Percentiles rank a stretch among this genome's conserved stretches.
phyloP scores from a whole-genome alignment of 2,888 invertebrate genomes.

The Uloborus plumipes region DNA sequence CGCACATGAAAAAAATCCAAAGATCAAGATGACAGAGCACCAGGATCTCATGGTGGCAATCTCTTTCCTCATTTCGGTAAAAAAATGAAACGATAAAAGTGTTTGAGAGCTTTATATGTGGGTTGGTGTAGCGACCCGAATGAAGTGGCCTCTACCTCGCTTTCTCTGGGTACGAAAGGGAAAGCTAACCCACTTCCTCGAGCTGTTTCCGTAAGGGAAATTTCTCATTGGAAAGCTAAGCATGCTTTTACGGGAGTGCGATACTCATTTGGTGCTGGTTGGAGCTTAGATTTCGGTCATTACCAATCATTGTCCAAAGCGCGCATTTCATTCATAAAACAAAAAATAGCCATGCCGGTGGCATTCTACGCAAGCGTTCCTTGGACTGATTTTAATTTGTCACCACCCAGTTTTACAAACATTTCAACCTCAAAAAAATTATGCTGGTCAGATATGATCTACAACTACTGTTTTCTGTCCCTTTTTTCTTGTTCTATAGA shows the following conservation, averaged over 20 bases:
- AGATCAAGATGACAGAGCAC: conserved; percentile 44
- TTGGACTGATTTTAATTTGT: no score
- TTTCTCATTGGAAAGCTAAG: conserved; percentile 48
- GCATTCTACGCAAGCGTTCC: no score
- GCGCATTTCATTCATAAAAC: conserved; percentile 10
- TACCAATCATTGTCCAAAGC: conserved; percentile 36
- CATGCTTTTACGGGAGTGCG: conserved; percentile 31
- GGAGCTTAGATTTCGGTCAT: conserved; percentile 50
- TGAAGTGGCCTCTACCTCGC: conserved; percentile 32
- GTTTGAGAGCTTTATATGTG: conserved; percentile 59
- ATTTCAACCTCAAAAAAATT: no score
- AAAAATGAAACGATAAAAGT: conserved; percentile 55
- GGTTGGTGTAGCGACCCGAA: conserved; percentile 53
- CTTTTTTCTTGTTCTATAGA: no score
- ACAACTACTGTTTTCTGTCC: no score
- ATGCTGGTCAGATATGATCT: no score
- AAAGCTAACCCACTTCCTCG: conserved; percentile 61
- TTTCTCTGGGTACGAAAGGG: conserved; percentile 58
- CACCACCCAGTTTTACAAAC: no score
- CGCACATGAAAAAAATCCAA: conserved; percentile 48
- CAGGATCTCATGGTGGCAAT: conserved; percentile 36
- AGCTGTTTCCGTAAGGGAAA: conserved; percentile 56
- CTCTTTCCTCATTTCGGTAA: conserved; percentile 44
- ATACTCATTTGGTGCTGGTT: conserved; percentile 30
- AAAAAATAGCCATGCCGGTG: no score